These are phyloP conservation scores for Cinclus cinclus DNA, from an alignment of 2,113 vertebrate genomes.

Conservation along the genomic window DNA sequence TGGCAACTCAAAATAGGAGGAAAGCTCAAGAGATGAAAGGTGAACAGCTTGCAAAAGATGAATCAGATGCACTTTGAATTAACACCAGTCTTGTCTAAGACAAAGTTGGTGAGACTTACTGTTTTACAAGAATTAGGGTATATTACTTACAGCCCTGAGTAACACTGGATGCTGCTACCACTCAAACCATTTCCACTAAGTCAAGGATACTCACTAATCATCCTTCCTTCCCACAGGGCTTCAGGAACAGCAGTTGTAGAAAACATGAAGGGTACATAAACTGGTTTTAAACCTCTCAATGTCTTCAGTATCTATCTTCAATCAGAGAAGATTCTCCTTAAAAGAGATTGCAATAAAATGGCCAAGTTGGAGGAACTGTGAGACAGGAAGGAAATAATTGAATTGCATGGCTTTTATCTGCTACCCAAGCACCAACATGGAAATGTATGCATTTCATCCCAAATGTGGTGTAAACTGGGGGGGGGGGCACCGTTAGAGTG, in stretches of 20 bases:
- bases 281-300: background rate
- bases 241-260: background rate
- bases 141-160: background rate
- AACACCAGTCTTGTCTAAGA: background rate
- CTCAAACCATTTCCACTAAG: background rate
- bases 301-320: background rate
- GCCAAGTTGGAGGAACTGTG: background rate
- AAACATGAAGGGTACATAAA: background rate
- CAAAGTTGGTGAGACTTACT: background rate
- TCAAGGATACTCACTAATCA: background rate
- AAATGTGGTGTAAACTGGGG: background rate
- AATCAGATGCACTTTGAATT: background rate
- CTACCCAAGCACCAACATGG: background rate
- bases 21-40: background rate
- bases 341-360: background rate
- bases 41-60: background rate
- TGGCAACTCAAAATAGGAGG: background rate
- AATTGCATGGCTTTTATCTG: background rate
- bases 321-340: background rate
- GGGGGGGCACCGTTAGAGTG: fast-evolving
- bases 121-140: background rate
- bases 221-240: background rate
- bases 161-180: background rate
- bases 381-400: background rate
- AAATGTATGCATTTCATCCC: background rate